Conservation (phyloP, 2,113 vertebrate species). For the Lagenorhynchus albirostris region DNA sequence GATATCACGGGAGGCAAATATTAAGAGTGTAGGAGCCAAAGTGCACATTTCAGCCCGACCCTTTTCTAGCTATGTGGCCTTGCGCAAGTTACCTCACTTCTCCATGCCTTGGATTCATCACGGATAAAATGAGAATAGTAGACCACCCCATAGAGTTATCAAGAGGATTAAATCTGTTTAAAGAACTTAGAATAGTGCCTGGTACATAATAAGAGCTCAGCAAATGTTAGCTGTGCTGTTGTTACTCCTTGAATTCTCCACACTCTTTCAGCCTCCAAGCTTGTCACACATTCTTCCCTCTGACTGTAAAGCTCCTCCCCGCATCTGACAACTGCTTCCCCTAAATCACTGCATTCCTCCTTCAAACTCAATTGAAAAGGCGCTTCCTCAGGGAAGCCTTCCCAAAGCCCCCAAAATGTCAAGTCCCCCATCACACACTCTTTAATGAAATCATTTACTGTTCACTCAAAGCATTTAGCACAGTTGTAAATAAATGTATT, state of each 20-base stretch:
- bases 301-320: not conserved
- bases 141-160: not conserved
- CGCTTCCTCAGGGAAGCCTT: not conserved
- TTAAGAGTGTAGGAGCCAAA: not conserved
- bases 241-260: not conserved
- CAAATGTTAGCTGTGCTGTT: not conserved
- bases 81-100: not conserved
- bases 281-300: not conserved
- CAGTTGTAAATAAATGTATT: constrained; percentile 8
- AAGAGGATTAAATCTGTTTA: not conserved
- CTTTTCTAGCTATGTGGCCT: not conserved
- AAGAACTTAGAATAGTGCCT: not conserved
- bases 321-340: not conserved
- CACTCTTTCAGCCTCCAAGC: not conserved
- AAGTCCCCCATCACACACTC: not conserved
- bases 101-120: not conserved
- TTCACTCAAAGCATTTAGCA: not conserved
- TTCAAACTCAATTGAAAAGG: not conserved
- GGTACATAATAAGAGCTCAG: not conserved
- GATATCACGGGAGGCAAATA: not conserved
- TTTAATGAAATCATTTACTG: not conserved
- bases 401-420: not conserved
- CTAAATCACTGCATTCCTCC: not conserved
- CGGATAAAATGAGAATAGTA: not conserved
- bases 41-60: not conserved